Conservation (phyloP, 2,797 vertebrate genomes). For the Spondyliosoma cantharus region DNA sequence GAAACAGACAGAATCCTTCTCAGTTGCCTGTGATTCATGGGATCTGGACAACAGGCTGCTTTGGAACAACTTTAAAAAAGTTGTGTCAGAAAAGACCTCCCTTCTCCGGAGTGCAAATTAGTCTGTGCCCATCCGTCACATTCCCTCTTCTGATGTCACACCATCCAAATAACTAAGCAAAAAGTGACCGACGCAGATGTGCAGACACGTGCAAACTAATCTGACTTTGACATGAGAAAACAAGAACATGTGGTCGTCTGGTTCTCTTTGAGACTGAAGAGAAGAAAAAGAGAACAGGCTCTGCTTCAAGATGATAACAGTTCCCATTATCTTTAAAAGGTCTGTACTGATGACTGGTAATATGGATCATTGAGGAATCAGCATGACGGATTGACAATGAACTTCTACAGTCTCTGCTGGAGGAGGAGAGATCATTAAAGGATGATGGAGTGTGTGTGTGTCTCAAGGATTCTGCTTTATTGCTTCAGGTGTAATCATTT, state of each 20-base stretch:
- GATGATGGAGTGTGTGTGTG: background rate
- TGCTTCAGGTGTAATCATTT: conserved; percentile 23
- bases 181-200: conserved; percentile 2
- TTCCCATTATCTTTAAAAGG: conserved; percentile 15
- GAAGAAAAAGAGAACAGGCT: conserved; percentile 1
- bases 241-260: conserved; percentile 38
- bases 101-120: background rate
- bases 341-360: conserved; percentile 6
- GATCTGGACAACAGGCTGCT: background rate
- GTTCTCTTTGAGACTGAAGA: conserved; percentile 26
- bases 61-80: conserved; percentile 2
- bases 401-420: background rate
- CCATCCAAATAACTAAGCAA: conserved; percentile 5
- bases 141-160: conserved; percentile 25
- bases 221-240: conserved; percentile 21
- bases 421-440: background rate
- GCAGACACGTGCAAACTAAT: conserved; percentile 38
- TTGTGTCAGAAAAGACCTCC: conserved; percentile 20
- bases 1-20: background rate
- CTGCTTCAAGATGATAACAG: conserved; percentile 31
- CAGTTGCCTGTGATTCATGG: background rate
- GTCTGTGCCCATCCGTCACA: background rate
- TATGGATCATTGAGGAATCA: conserved; percentile 16
- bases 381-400: background rate
- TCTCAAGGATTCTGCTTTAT: background rate